Conservation (phyloP, 2,113 vertebrate genomes). For the Oncorhynchus nerka region DNA sequence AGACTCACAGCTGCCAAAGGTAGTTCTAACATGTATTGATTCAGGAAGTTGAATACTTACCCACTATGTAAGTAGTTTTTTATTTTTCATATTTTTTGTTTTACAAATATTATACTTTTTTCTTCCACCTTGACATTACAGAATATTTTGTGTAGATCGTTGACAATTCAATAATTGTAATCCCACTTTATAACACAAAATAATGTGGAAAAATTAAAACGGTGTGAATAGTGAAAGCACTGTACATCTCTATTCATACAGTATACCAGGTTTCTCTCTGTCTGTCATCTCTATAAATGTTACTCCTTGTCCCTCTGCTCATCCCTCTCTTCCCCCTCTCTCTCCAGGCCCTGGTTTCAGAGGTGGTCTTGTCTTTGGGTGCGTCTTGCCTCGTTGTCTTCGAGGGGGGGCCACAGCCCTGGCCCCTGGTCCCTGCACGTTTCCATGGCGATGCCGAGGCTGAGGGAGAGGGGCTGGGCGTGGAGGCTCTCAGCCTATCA, state of each 20-base stretch:
- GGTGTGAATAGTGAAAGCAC: no score
- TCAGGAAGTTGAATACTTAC: no score
- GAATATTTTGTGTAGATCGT: no score
- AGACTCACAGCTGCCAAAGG: no score
- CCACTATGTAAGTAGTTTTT: no score
- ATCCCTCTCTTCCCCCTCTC: background rate
- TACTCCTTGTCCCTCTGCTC: background rate
- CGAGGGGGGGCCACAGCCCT: slow-evolving; percentile 62
- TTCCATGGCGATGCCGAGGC: slow-evolving; percentile 62
- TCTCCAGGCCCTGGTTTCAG: slow-evolving; percentile 36
- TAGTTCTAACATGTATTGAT: no score
- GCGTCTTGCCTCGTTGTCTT: slow-evolving; percentile 58
- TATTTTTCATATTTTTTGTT: no score
- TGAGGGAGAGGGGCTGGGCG: slow-evolving; percentile 44
- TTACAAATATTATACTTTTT: no score
- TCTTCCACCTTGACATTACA: no score
- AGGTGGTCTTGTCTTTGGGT: slow-evolving; percentile 58
- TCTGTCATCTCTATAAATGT: background rate
- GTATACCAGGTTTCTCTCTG: background rate
- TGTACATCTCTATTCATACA: slow-evolving; percentile 6
- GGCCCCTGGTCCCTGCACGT: slow-evolving; percentile 61
- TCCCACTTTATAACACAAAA: no score
- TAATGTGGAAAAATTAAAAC: no score
- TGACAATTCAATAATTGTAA: no score
- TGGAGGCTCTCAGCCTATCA: slow-evolving; percentile 47